Base-by-base conservation (phyloP, 2,797 vertebrate genomes). In the Phoeniculus purpureus region DNA sequence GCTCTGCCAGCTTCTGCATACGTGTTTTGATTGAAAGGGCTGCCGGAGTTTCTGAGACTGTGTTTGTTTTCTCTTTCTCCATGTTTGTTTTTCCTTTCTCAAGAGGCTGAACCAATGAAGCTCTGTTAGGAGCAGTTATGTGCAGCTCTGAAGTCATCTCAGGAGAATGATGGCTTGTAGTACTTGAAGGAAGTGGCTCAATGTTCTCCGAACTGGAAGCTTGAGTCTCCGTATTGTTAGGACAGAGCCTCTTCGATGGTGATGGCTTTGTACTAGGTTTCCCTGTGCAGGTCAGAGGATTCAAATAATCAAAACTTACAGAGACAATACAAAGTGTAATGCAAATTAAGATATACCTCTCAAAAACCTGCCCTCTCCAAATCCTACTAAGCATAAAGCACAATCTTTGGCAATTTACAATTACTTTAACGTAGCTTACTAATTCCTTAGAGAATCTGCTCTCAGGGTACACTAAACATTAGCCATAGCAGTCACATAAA, bases 181-280 rank as follows among this genome's bases (percentile, higher is more conserved):
- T 60, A 61, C 81, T 51, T 15, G 75, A 86, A 17, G 87, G 93
- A 85, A 77, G 55, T 0, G 98, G 98, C 47, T 98, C 95, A 52
- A 97, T 60, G 16, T 99, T 99, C 94, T 99, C 98, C n/a, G 71
- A 96, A 25, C 96, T 97, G 7, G 95, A 94, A 77, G 92, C 47
- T 27, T 96, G 93, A 22, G 89, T 91, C 45, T 97, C 95, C 19
- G 85, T 91, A 86, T 98, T 98, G 55, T 96, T 97, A 23, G 99
- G 99, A 93, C 99, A 98, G 34, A 95, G 98, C 45, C 98, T 98
- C 95, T 99, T 99, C 26, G 98, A 99, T 23, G 99, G 98, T 22
- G 98, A 99, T 3, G 98, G 99, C 74, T 99, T 99, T 77, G 98
- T 97, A 56, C 97, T 97, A 18, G 97, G 93, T 94, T 98, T 98